Evolutionary conservation across 2,888 invertebrate species (phyloP).

Genomic region (Cheilosia grossa): DNA sequence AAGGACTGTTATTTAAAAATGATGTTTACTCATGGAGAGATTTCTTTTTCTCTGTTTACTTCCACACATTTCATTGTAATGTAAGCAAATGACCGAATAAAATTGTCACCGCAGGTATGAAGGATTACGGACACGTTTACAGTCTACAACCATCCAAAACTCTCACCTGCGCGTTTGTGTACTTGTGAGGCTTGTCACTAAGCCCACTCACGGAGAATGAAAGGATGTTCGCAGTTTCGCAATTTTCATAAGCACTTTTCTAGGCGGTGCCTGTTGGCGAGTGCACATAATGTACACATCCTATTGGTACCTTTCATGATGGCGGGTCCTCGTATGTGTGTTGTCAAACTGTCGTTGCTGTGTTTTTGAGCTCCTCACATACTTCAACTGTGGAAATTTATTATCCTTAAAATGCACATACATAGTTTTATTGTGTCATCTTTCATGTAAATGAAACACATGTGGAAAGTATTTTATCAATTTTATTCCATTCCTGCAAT

Average conservation of each 20-base stretch:
- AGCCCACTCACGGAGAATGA: background rate
- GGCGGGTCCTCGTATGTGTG: too few relatives aligned
- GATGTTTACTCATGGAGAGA: too few relatives aligned
- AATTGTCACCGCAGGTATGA: too few relatives aligned
- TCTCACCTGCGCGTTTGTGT: background rate
- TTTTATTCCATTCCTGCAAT: too few relatives aligned
- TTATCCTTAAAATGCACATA: background rate
- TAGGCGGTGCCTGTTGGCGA: background rate
- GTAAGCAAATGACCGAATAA: too few relatives aligned
- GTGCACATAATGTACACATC: background rate
- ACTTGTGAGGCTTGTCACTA: background rate
- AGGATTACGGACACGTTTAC: too few relatives aligned
- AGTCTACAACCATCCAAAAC: conserved; percentile 1
- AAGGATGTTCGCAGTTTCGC: background rate
- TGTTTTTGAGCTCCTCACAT: too few relatives aligned
- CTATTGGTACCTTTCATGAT: too few relatives aligned
- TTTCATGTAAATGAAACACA: background rate
- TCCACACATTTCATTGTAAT: too few relatives aligned
- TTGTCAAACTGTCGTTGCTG: too few relatives aligned
- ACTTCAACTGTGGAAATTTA: background rate
- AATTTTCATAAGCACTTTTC: background rate
- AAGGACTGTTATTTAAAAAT: too few relatives aligned
- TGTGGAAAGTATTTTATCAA: conserved; percentile 3
- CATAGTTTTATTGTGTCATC: background rate
- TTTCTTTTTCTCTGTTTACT: too few relatives aligned